A percentile compares a stretch with the other conserved stretches of the same genome.
Evolutionary conservation across 2,797 vertebrate species (phyloP).

Genomic region (Notolabrus celidotus): DNA sequence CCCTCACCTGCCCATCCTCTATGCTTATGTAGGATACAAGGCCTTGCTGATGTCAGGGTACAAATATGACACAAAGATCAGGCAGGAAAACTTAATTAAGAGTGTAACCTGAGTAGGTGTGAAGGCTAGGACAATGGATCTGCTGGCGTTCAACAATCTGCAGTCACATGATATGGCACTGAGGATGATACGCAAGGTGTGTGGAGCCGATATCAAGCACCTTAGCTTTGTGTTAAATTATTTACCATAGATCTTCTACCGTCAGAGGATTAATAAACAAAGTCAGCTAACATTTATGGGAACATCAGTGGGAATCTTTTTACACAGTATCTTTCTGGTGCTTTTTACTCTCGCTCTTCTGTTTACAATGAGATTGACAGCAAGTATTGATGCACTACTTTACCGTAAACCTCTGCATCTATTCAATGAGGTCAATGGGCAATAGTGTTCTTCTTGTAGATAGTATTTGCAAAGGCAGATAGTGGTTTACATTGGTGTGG

Average conservation of each 20-base stretch:
- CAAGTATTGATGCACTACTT: not conserved
- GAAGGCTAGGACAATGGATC: slow-evolving; percentile 52
- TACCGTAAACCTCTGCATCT: not conserved
- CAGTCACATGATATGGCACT: slow-evolving; percentile 26
- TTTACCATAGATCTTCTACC: slow-evolving; percentile 8
- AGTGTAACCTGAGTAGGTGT: slow-evolving; percentile 58
- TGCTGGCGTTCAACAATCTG: slow-evolving; percentile 32
- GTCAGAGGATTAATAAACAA: slow-evolving; percentile 3
- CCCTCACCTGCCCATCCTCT: slow-evolving; percentile 50
- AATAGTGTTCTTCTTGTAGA: not conserved
- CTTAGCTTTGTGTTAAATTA: not conserved
- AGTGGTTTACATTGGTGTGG: not conserved
- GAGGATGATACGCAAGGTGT: slow-evolving; percentile 19
- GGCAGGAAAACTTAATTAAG: slow-evolving; percentile 56
- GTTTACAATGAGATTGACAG: not conserved
- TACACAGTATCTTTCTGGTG: not conserved
- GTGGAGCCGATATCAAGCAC: not conserved
- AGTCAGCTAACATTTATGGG: not conserved
- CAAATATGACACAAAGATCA: slow-evolving; percentile 31
- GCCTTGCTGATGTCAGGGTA: slow-evolving; percentile 39
- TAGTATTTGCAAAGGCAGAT: not conserved
- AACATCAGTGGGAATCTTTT: not conserved
- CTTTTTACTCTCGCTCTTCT: not conserved
- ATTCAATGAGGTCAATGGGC: not conserved
- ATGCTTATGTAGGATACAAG: slow-evolving; percentile 35